A percentile compares a stretch with the other conserved stretches of the same genome.
Evolutionary conservation across 2,113 vertebrate species (phyloP).

Genomic region (Cariama cristata): DNA sequence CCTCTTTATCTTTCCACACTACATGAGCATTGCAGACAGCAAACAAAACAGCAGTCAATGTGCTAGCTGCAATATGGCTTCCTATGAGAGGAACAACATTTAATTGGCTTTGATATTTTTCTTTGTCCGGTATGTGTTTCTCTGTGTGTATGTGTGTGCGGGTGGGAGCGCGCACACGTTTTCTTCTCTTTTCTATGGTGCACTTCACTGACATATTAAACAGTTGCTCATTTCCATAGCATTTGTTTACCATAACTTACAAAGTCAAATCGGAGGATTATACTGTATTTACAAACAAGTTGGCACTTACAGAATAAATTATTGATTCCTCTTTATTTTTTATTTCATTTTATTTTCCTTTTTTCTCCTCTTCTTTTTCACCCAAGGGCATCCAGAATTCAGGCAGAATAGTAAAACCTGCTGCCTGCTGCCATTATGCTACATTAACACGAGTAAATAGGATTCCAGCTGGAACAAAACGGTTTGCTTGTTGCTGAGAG

Average conservation of each 20-base stretch:
- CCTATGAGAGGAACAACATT: conserved; percentile 63
- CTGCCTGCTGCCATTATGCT: conserved; percentile 75
- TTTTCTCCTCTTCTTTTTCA: conserved; percentile 51
- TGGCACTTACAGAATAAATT: conserved; percentile 96
- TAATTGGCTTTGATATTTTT: conserved; percentile 38
- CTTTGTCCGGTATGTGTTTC: not conserved
- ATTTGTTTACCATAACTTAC: conserved; percentile 75
- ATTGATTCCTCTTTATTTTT: conserved; percentile 58
- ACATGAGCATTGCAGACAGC: conserved; percentile 36
- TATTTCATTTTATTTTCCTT: not conserved
- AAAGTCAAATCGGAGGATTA: conserved; percentile 74
- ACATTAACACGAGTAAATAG: conserved; percentile 76
- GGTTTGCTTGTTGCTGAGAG: conserved; percentile 71
- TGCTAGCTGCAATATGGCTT: conserved; percentile 74
- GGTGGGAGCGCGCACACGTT: not conserved
- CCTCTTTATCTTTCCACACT: conserved; percentile 24
- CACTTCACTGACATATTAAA: conserved; percentile 55
- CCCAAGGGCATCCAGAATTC: conserved; percentile 69
- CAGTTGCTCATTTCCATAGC: conserved; percentile 63
- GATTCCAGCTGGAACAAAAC: conserved; percentile 66
- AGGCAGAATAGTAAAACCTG: conserved; percentile 67
- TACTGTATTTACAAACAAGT: conserved; percentile 87
- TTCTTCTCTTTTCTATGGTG: conserved; percentile 58
- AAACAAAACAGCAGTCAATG: conserved; percentile 41
- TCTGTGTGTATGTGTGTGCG: not conserved